phyloP scores from a whole-genome alignment of 2,113 vertebrate species.

The Chitala chitala region DNA sequence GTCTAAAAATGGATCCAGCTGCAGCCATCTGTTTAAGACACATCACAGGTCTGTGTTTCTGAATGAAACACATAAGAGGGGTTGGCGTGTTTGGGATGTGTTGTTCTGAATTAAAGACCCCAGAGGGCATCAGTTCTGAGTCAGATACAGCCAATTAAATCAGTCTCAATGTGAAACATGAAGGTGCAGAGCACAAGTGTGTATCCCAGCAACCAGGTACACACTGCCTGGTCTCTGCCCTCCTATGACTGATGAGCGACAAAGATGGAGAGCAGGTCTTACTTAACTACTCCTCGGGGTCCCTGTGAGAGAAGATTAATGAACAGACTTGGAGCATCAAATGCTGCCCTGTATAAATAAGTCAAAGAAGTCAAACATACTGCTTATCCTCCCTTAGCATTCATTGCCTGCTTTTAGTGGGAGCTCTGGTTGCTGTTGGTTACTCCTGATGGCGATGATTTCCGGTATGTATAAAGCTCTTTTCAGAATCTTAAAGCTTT shows the following conservation, averaged over 20 bases:
- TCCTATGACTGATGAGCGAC: constrained; percentile 39
- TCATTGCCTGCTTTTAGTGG: not conserved
- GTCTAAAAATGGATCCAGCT: too few species aligned
- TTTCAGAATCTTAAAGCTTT: too few species aligned
- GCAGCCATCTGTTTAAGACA: too few species aligned
- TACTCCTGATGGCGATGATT: not conserved
- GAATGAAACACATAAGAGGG: too few species aligned
- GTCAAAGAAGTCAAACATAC: constrained; percentile 33
- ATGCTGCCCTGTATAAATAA: constrained; percentile 48
- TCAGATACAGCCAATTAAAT: too few species aligned
- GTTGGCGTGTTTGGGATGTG: too few species aligned
- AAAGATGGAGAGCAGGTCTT: constrained; percentile 48
- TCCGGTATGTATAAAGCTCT: not conserved
- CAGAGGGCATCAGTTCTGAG: too few species aligned
- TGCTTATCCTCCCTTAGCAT: constrained; percentile 18
- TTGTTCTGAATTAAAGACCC: too few species aligned
- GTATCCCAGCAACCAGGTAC: constrained; percentile 26
- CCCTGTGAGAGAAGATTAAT: constrained; percentile 30
- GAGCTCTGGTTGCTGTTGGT: constrained; percentile 36
- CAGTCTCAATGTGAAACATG: constrained; percentile 11
- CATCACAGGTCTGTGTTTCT: too few species aligned
- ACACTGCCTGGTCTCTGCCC: not conserved
- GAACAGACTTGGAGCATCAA: constrained; percentile 42
- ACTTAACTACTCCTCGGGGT: constrained; percentile 30
- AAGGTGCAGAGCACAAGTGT: constrained; percentile 31